Conservation (phyloP, 64 coral and sea anemone species). For the Montipora efflorescens region DNA sequence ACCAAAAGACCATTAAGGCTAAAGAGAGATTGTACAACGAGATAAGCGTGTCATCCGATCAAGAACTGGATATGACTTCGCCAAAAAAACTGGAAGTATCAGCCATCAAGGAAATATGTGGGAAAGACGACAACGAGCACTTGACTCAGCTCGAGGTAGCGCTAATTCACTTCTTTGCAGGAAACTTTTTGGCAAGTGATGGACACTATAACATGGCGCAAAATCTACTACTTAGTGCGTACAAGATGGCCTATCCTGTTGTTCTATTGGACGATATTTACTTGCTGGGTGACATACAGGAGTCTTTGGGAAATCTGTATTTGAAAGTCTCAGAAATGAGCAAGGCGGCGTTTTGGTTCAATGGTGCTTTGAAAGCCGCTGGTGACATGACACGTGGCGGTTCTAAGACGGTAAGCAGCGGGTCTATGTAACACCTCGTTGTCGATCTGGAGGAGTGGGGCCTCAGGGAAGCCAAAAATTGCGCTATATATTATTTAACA, state of each 20-base stretch:
- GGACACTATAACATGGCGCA: slow-evolving; percentile 68
- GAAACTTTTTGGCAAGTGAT: slow-evolving; percentile 67
- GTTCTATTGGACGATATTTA: slow-evolving; percentile 76
- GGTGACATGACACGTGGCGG: slow-evolving; percentile 50
- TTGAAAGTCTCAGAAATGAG: slow-evolving; percentile 44
- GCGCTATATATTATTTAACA: no score
- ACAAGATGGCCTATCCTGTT: slow-evolving; percentile 86
- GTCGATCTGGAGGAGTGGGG: neutral
- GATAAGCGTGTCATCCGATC: neutral
- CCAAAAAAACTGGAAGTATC: slow-evolving; percentile 37
- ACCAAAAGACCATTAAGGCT: slow-evolving; percentile 57
- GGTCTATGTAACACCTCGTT: neutral
- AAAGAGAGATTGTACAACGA: slow-evolving; percentile 26
- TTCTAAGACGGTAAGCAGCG: slow-evolving; percentile 61
- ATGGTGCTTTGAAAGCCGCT: slow-evolving; percentile 68
- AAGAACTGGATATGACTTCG: slow-evolving; percentile 15
- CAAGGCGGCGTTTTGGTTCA: slow-evolving; percentile 86
- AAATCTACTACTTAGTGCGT: slow-evolving; percentile 60
- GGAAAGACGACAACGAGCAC: slow-evolving; percentile 40
- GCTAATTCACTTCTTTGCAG: slow-evolving; percentile 61
- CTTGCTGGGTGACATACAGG: slow-evolving; percentile 70
- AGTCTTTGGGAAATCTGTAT: slow-evolving; percentile 83
- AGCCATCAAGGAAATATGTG: slow-evolving; percentile 44
- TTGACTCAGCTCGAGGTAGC: slow-evolving; percentile 79
- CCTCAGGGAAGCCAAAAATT: no score